Evolutionary conservation across 2,888 invertebrate genomes (phyloP).

Genomic region (Conistra vaccinii): DNA sequence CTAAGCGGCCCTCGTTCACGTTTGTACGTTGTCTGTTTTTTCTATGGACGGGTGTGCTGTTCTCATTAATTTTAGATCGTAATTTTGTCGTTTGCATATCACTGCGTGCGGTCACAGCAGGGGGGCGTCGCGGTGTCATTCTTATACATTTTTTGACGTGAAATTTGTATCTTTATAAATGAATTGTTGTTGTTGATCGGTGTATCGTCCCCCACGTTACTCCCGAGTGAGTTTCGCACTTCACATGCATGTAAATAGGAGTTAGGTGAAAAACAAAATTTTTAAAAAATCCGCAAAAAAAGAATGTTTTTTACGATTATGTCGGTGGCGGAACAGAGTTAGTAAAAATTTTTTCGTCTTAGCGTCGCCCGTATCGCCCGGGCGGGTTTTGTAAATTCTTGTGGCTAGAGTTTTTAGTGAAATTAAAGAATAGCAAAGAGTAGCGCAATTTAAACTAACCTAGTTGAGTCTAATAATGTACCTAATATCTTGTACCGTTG

Average conservation of each 20-base stretch:
- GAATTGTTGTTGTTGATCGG: slow-evolving; percentile 80
- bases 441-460: slow-evolving; percentile 88
- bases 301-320: slow-evolving; percentile 80
- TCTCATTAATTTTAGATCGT: slow-evolving; percentile 79
- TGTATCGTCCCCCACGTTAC: slow-evolving; percentile 80
- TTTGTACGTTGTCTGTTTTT: slow-evolving; percentile 73
- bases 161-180: slow-evolving; percentile 84
- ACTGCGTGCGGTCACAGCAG: slow-evolving; percentile 80
- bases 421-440: slow-evolving; percentile 87
- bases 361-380: slow-evolving; percentile 70
- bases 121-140: slow-evolving; percentile 76
- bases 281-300: slow-evolving; percentile 83
- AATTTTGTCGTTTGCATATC: slow-evolving; percentile 86
- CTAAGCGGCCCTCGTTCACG: slow-evolving; percentile 76
- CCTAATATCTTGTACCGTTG: slow-evolving; percentile 86
- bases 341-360: slow-evolving; percentile 79
- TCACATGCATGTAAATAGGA: slow-evolving; percentile 86
- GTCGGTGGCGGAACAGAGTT: slow-evolving; percentile 82
- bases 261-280: slow-evolving; percentile 77
- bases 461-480: slow-evolving; percentile 88
- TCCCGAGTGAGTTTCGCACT: slow-evolving; percentile 85
- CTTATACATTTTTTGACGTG: slow-evolving; percentile 78
- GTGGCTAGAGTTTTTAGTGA: slow-evolving; percentile 85
- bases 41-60: slow-evolving; percentile 72
- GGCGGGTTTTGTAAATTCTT: slow-evolving; percentile 79